Percentiles rank a stretch among this genome's conserved stretches.
phyloP scores from a whole-genome alignment of 2,888 invertebrate species.

The Sarcophaga caerulescens region DNA sequence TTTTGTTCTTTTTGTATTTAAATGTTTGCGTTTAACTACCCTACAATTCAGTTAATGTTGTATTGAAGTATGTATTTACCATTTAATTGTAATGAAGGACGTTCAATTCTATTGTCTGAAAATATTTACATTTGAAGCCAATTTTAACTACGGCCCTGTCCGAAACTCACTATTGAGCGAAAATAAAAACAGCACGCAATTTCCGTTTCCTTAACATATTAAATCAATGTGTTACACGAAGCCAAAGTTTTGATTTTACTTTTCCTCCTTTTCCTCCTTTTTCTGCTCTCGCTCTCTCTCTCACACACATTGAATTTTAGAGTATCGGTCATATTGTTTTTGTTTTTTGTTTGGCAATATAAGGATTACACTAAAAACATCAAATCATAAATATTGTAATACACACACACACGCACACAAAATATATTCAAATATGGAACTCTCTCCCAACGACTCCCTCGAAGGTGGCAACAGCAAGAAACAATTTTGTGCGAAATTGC shows the following conservation, averaged over 20 bases:
- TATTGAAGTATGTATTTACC: neutral
- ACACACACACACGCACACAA: neutral
- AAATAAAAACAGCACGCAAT: constrained; percentile 58
- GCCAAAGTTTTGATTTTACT: neutral
- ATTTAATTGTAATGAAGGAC: neutral
- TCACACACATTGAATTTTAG: no score
- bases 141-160: neutral
- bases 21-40: no score
- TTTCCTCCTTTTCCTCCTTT: constrained; percentile 8
- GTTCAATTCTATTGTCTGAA: neutral
- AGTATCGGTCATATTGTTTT: neutral
- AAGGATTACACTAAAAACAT: constrained; percentile 3
- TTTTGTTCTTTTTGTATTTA: no score
- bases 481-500: neutral
- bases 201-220: constrained; percentile 44
- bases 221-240: constrained; percentile 59
- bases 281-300: neutral
- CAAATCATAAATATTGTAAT: neutral
- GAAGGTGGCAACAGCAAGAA: neutral
- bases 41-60: neutral
- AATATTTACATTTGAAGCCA: neutral
- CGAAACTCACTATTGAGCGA: constrained; percentile 3
- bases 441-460: neutral
- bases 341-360: neutral
- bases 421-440: neutral